A percentile compares a stretch with the other conserved stretches of the same genome.
These are phyloP conservation scores for Conger conger DNA, from an alignment of 2,113 vertebrate species.

Conservation along the genomic window DNA sequence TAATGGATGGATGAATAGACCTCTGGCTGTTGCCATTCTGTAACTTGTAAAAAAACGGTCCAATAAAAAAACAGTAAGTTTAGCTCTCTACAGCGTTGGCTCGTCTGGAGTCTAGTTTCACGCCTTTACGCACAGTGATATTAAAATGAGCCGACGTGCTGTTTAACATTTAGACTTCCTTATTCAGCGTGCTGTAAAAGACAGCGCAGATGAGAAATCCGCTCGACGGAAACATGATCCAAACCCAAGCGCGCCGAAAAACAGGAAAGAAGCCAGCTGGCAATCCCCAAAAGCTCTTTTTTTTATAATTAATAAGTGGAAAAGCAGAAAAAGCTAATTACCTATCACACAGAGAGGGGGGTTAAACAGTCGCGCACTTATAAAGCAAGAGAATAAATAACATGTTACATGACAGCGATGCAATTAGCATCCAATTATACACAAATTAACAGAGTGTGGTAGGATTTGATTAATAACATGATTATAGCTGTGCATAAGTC, in stretches of 20 bases:
- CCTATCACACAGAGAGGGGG: not conserved
- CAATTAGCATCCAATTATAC: not conserved
- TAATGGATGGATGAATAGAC: too few relatives aligned
- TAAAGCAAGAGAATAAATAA: not conserved
- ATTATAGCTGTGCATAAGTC: not conserved
- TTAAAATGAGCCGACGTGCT: not conserved
- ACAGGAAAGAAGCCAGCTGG: not conserved
- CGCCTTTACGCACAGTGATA: not conserved
- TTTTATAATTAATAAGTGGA: slow-evolving; percentile 13
- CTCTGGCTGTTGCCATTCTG: too few relatives aligned
- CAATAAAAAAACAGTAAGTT: not conserved
- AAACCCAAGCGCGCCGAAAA: not conserved
- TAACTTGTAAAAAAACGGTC: too few relatives aligned
- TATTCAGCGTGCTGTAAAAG: not conserved
- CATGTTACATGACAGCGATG: not conserved
- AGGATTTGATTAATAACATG: not conserved
- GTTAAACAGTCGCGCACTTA: not conserved
- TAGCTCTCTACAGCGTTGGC: not conserved
- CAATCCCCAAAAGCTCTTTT: not conserved
- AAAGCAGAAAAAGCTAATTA: not conserved
- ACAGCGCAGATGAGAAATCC: not conserved
- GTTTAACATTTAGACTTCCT: not conserved
- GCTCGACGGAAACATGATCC: not conserved
- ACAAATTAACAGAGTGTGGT: not conserved
- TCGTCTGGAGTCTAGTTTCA: not conserved